These are phyloP conservation scores for Laupala kohalensis DNA, from an alignment of 1,140 invertebrate species.

Conservation along the genomic window DNA sequence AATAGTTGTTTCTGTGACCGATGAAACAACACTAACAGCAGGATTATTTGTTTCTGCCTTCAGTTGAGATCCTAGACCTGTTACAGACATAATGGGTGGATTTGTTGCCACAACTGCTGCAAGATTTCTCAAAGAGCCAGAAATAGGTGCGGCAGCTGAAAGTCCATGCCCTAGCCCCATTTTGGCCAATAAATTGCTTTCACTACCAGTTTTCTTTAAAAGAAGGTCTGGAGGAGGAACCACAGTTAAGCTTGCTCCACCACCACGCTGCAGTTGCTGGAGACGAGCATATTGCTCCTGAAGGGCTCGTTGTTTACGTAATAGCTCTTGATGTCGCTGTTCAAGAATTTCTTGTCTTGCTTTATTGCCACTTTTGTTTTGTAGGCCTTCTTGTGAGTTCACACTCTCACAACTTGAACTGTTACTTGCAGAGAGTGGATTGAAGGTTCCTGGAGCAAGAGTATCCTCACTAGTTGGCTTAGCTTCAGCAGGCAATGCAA, in stretches of 20 bases:
- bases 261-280: conserved; percentile 68
- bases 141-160: conserved; percentile 38
- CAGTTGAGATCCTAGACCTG: background rate
- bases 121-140: conserved; percentile 48
- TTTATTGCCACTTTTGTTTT: conserved; percentile 25
- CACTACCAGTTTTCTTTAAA: conserved; percentile 78
- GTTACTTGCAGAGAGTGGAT: conserved; percentile 38
- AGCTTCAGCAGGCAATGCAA: conserved; percentile 11
- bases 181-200: conserved; percentile 74
- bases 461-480: background rate
- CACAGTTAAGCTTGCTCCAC: conserved; percentile 43
- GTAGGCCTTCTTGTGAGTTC: conserved; percentile 53
- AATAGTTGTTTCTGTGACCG: background rate
- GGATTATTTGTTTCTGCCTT: conserved; percentile 10
- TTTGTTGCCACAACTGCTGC: conserved; percentile 24
- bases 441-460: conserved; percentile 1
- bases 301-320: conserved; percentile 70
- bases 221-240: conserved; percentile 43
- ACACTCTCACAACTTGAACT: conserved; percentile 59
- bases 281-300: conserved; percentile 79
- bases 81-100: background rate
- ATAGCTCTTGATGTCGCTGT: conserved; percentile 69
- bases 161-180: conserved; percentile 51
- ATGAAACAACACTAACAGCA: background rate
- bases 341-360: conserved; percentile 64